Evolutionary conservation across 2,797 vertebrate genomes (phyloP).

Genomic region (Meda fulgida): DNA sequence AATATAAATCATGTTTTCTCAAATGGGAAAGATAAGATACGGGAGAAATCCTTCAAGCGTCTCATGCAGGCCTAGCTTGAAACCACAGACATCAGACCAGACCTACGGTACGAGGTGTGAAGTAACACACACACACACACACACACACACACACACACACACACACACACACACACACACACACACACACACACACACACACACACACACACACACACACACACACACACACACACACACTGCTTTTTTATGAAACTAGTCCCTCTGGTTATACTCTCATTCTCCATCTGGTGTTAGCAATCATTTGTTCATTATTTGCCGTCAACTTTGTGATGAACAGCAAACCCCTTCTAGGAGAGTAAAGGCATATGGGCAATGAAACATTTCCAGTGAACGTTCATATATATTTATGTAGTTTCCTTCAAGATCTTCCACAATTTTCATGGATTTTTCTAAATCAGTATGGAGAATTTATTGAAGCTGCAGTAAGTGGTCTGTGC

Average conservation of each 20-base stretch:
- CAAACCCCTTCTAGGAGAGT: not conserved
- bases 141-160: constrained; percentile 13
- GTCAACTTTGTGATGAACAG: not conserved
- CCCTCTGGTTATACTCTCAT: constrained; percentile 63
- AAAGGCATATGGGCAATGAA: not conserved
- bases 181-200: constrained; percentile 5
- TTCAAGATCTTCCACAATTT: not conserved
- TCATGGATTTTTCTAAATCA: not conserved
- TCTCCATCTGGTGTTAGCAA: constrained; percentile 58
- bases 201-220: constrained; percentile 37
- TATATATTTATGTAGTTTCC: not conserved
- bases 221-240: constrained; percentile 53
- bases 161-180: constrained; percentile 8
- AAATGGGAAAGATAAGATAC: constrained; percentile 54
- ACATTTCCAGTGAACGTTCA: not conserved
- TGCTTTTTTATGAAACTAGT: constrained; percentile 67
- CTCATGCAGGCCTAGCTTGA: not conserved
- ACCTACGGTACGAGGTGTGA: not conserved
- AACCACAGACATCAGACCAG: not conserved
- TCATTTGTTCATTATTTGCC: constrained; percentile 11
- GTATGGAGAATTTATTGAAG: not conserved
- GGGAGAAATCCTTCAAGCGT: not conserved
- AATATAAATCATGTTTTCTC: constrained; percentile 59
- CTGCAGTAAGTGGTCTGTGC: not conserved
- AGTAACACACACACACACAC: not conserved